A percentile compares a stretch with the other conserved stretches of the same genome.
These are phyloP conservation scores for Cryptoprocta ferox DNA, from an alignment of 2,797 vertebrate species.

Conservation along the genomic window DNA sequence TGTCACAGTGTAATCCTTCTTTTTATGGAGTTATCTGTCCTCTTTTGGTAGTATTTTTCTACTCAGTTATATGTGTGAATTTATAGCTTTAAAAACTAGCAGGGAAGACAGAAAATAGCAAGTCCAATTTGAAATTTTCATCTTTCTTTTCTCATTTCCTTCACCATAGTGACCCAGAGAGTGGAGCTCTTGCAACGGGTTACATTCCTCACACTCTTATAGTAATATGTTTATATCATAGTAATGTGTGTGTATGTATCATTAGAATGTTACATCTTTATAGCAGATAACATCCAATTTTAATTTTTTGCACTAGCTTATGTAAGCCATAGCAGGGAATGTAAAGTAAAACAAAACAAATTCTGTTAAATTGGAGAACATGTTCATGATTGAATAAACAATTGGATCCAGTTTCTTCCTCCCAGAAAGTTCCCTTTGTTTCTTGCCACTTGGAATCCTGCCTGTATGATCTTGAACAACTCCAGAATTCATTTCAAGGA, in stretches of 20 bases:
- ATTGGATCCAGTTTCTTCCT: not conserved
- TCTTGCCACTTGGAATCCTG: not conserved
- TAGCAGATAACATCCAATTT: not conserved
- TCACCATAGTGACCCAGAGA: not conserved
- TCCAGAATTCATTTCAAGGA: not conserved
- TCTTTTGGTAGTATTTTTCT: not conserved
- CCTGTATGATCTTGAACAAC: not conserved
- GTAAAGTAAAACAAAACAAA: not conserved
- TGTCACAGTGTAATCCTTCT: not conserved
- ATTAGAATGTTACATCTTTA: not conserved
- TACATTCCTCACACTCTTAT: not conserved
- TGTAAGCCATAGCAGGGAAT: not conserved
- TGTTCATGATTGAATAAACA: not conserved
- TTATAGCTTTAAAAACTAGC: not conserved
- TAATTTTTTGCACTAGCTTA: not conserved
- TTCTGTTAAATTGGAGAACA: not conserved
- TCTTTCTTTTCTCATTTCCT: not conserved
- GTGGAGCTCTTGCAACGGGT: not conserved
- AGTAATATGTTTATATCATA: not conserved
- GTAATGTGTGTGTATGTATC: not conserved
- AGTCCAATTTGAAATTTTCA: not conserved
- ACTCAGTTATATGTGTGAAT: not conserved
- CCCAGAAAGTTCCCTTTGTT: accelerated
- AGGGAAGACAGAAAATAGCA: not conserved
- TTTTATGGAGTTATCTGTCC: not conserved